Conservation (phyloP, 2,888 invertebrate species). For the Eurois occulta region DNA sequence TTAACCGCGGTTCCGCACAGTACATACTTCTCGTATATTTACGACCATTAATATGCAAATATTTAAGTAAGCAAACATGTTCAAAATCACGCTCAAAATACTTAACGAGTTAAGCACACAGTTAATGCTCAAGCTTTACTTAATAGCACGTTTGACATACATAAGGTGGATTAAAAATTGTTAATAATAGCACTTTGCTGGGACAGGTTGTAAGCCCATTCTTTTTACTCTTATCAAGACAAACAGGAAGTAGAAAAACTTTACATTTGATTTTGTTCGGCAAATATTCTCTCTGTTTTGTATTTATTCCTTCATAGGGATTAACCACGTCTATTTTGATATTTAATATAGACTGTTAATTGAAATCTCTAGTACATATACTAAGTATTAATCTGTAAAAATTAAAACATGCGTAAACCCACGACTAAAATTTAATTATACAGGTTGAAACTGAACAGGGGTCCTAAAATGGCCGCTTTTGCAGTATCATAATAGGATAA, state of each 20-base stretch:
- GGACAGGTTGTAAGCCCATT: background rate
- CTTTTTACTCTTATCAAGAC: background rate
- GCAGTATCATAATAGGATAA: too few species aligned
- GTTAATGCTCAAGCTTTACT: constrained; percentile 29
- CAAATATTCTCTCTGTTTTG: too few species aligned
- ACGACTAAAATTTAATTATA: too few species aligned
- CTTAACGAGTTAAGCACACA: constrained; percentile 21
- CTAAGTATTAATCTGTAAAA: too few species aligned
- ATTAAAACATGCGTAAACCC: too few species aligned
- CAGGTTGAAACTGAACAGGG: too few species aligned
- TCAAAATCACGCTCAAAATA: constrained; percentile 31
- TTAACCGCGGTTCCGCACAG: background rate
- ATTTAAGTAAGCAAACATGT: constrained; percentile 35
- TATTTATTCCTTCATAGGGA: too few species aligned
- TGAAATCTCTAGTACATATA: too few species aligned
- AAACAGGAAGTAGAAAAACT: background rate
- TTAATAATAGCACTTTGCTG: background rate
- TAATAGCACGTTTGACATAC: constrained; percentile 44
- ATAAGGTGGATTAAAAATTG: constrained; percentile 8
- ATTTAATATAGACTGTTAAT: too few species aligned
- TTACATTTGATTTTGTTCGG: background rate
- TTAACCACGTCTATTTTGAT: too few species aligned
- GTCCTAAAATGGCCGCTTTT: too few species aligned
- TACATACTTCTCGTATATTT: constrained; percentile 11
- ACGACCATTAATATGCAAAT: constrained; percentile 44